Base-by-base conservation (phyloP, 2,888 invertebrate species). In the Ramazzottius varieornatus region DNA sequence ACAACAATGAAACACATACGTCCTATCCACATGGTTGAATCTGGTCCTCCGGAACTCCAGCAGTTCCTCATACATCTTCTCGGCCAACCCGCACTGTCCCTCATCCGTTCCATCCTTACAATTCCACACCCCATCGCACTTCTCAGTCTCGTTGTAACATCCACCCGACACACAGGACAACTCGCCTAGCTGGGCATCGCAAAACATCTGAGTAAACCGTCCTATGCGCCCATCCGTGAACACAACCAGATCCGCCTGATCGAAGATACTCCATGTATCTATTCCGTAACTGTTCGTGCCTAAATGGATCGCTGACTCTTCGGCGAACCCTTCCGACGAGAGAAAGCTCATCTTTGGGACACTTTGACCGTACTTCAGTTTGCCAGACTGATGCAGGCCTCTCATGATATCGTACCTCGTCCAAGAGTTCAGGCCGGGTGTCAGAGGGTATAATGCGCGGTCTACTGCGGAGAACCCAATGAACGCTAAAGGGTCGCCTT, bases 401-500 rank as follows among this genome's bases (percentile, higher is more conserved):
- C 54, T 8, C 20, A 54, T 4, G 29, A 54, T 16, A 24, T 54
- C 54, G 29, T 8, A 54, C 24, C 54, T 8, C 54, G 54, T 24
- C 54, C 8, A 54, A 54, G 20, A n/a, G 4, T 8, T 16, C 29
- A 54, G 20, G 8, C 54, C 54, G 16, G 54, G 54, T 4, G 54
- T 29, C 87, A 91, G 88, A 4, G 86, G 84, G 76, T 86, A 89
- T 76, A 90, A 87, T 32, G 88, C 84, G 72, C 86, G 82, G 76
- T 90, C 90, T 68, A 92, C 84, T 65, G 85, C 93, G 0, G 90
- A 88, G 29, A 94, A 81, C 0, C 88, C 92, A 2, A 94, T 89
- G 75, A 89, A 91, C 0, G 93, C 85, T 16, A 93, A 92, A 0
- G 93, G 91, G 75, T 92, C 88, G 20, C 93, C 92, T 72, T 84